These are phyloP conservation scores for Theristicus caerulescens DNA, from an alignment of 2,113 vertebrate species.

Conservation along the genomic window DNA sequence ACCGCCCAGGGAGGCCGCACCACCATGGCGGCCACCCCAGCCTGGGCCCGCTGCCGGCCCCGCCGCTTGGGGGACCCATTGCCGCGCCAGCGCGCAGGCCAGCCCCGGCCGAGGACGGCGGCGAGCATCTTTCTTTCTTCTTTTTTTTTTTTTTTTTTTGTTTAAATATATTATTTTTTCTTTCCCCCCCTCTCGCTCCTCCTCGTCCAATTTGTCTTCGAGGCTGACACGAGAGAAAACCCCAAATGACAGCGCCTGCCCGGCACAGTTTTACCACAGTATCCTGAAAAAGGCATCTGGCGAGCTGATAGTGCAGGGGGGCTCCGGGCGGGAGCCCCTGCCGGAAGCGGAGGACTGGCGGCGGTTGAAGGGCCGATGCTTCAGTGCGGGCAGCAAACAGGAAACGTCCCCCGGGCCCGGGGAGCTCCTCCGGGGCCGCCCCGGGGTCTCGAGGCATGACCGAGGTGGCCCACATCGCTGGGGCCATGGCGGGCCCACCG, in stretches of 20 bases:
- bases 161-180: constrained; percentile 17
- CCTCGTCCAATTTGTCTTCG: constrained; percentile 83
- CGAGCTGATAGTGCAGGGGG: constrained; percentile 84
- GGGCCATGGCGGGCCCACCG: fast-evolving
- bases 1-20: neutral
- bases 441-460: neutral
- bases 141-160: neutral
- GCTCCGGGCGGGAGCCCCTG: constrained; percentile 76
- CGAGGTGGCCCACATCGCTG: neutral
- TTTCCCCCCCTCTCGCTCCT: constrained; percentile 4
- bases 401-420: constrained; percentile 62
- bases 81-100: fast-evolving
- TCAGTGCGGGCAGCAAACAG: constrained; percentile 71
- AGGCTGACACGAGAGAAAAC: constrained; percentile 87
- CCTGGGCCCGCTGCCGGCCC: neutral
- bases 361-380: constrained; percentile 79
- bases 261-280: constrained; percentile 93
- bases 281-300: constrained; percentile 91
- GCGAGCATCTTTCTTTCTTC: neutral
- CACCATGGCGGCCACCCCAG: neutral
- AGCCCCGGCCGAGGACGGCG: neutral
- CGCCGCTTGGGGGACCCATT: constrained; percentile 33
- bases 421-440: constrained; percentile 28
- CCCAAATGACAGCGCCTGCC: constrained; percentile 78
- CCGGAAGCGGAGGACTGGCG: constrained; percentile 85